Base-by-base conservation (phyloP, 2,113 vertebrate species). In the Dromiciops gliroides region DNA sequence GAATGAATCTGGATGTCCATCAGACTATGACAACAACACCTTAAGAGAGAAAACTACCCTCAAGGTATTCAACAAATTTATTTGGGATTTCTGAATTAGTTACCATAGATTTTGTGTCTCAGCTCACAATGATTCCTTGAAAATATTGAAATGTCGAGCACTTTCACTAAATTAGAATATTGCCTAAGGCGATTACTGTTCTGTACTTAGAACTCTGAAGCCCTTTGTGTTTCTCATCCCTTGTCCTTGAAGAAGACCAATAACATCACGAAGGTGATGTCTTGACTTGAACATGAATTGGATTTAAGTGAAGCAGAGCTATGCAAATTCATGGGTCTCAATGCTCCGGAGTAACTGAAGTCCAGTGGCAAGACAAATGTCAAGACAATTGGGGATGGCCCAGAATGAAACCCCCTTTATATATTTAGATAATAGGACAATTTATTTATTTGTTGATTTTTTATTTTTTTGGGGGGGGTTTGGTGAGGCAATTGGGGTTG, bases 61-160 rank as follows among this genome's bases (percentile, higher is more conserved):
- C 49, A 28, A 94, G 56, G 90, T 94, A 93, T 31, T 94, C 89
- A 52, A 26, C 89, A 92, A 93, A 24, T 47, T 28, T 95, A 50
- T 89, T 37, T 14, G 92, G 28, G 95, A 90, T 92, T 94, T 31
- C 56, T 89, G 50, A 89, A 16, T 48, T 2, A 23, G n/a, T 83
- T 50, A 3, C 1, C 24, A 89, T 67, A 26, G 16, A 48, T 50
- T 91, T 89, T 49, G 16, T 51, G 31, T 67, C 28, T 16, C 31
- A 97, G 94, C 47, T 25, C 3, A 3, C 51, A 24, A 26, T 23
- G n/a, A 0, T 56, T 48, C 94, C 22, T 67, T 93, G 48, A 94
- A 94, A 95, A 91, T 56, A 51, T 89, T 75, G 89, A 88, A 12
- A 90, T 51, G 89, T 37, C 44, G 16, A 95, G 22, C 83, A 90